phyloP scores from a whole-genome alignment of 2,113 vertebrate genomes.

The Sander vitreus region DNA sequence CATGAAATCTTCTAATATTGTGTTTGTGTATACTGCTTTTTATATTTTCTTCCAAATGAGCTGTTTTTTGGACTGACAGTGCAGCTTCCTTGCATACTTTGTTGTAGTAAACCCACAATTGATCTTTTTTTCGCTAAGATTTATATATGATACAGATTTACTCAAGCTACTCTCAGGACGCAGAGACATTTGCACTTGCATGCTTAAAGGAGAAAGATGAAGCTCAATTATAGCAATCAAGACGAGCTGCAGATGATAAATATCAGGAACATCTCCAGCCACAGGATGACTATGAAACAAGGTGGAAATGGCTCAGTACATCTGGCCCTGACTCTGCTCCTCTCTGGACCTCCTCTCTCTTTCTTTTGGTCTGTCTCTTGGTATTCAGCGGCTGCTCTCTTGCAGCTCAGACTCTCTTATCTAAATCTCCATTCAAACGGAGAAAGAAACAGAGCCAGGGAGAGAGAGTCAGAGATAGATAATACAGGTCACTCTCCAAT shows the following conservation, averaged over 20 bases:
- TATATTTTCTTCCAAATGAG: background rate
- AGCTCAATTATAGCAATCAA: background rate
- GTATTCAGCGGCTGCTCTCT: conserved; percentile 71
- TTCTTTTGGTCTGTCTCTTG: conserved; percentile 57
- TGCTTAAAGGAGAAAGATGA: conserved; percentile 5
- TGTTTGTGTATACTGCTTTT: background rate
- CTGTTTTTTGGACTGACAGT: background rate
- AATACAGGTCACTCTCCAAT: conserved; percentile 82
- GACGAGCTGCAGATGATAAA: conserved; percentile 40
- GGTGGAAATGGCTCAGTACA: conserved; percentile 48
- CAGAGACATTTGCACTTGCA: background rate
- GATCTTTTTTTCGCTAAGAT: background rate
- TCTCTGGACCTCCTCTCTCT: conserved; percentile 16
- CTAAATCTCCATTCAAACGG: conserved; percentile 79
- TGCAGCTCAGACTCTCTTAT: conserved; percentile 79
- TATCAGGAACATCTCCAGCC: conserved; percentile 15
- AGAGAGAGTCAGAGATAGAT: conserved; percentile 71
- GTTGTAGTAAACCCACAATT: background rate
- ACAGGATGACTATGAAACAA: conserved; percentile 52
- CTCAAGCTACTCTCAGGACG: background rate
- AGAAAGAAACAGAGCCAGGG: conserved; percentile 63
- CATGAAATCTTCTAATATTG: background rate
- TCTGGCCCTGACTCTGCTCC: conserved; percentile 37
- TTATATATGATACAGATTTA: no score
- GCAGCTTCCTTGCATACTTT: background rate